Percentiles rank a stretch among this genome's conserved stretches.
These are phyloP conservation scores for Meloe dianella DNA, from an alignment of 2,888 invertebrate genomes.

Conservation along the genomic window DNA sequence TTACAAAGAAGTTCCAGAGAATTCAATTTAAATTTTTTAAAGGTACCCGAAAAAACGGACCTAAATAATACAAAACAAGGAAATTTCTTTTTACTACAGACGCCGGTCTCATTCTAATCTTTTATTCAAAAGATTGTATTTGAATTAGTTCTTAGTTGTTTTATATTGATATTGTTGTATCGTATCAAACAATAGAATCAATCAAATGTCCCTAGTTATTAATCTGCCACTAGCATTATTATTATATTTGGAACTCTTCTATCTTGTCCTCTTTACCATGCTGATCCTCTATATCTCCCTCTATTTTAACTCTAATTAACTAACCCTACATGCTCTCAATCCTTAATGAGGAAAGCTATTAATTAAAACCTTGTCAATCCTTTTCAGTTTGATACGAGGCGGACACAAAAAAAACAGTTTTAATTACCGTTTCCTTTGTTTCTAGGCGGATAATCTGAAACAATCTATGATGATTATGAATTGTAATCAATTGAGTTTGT, in stretches of 20 bases:
- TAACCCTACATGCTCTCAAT: conserved; percentile 31
- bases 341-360: conserved; percentile 45
- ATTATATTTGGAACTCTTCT: conserved; percentile 25
- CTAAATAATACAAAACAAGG: background rate
- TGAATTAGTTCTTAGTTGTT: background rate
- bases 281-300: conserved; percentile 8
- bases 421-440: conserved; percentile 35
- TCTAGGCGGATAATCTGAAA: background rate
- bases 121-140: background rate
- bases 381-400: conserved; percentile 31
- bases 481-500: background rate
- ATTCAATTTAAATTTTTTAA: too few species aligned
- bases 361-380: conserved; percentile 52
- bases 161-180: background rate
- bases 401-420: conserved; percentile 33
- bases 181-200: conserved; percentile 23
- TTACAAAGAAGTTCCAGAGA: too few species aligned
- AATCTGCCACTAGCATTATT: conserved; percentile 27
- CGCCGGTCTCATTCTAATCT: background rate
- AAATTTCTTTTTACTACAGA: background rate
- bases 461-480: background rate
- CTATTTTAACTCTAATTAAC: conserved; percentile 28
- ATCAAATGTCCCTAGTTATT: conserved; percentile 32
- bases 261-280: conserved; percentile 15
- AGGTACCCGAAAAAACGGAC: too few species aligned